Conservation (phyloP, 2,113 vertebrate species). For the Speoplatyrhinus poulsoni region DNA sequence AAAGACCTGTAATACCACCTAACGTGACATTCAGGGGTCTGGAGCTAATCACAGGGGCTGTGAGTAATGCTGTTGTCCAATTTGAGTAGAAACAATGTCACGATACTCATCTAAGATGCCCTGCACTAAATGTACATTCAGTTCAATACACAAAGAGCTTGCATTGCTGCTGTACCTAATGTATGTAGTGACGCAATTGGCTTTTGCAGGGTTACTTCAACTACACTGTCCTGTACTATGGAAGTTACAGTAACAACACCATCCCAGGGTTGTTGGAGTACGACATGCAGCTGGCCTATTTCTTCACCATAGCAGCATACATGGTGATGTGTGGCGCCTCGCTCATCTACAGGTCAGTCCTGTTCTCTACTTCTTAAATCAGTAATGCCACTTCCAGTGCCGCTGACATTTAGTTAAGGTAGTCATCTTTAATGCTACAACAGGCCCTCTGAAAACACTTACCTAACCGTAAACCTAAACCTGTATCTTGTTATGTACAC, state of each 20-base stretch:
- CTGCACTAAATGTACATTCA: not conserved
- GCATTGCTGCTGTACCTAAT: not conserved
- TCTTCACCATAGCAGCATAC: constrained; percentile 87
- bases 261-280: constrained; percentile 68
- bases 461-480: too few relatives aligned
- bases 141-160: not conserved
- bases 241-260: constrained; percentile 82
- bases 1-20: constrained; percentile 32
- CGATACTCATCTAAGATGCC: not conserved
- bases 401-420: not conserved
- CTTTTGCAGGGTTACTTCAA: constrained; percentile 75
- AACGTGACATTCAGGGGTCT: constrained; percentile 83
- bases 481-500: too few relatives aligned
- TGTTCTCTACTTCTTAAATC: not conserved
- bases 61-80: constrained; percentile 69
- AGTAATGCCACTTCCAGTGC: not conserved
- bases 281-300: constrained; percentile 90
- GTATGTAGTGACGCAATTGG: not conserved
- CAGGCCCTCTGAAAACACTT: too few relatives aligned
- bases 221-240: constrained; percentile 86
- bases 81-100: not conserved
- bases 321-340: constrained; percentile 84
- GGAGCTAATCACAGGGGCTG: constrained; percentile 89
- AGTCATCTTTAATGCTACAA: too few relatives aligned
- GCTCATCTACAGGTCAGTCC: constrained; percentile 85